Conservation (phyloP, 2,888 invertebrate species). For the Anticlea derivata region DNA sequence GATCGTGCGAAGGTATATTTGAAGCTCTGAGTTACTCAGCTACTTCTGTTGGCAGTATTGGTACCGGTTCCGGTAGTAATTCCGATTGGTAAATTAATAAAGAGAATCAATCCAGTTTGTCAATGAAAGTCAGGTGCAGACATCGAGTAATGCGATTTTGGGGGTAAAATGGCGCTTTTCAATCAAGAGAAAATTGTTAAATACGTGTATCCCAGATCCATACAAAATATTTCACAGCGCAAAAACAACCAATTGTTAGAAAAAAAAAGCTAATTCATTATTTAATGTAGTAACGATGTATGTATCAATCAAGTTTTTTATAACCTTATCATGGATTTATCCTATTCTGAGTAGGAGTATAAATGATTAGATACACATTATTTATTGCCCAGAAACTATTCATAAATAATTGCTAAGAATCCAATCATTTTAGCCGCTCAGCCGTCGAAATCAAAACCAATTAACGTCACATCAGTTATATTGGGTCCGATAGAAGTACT, state of each 20-base stretch:
- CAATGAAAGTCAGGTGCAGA: constrained; percentile 68
- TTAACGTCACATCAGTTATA: constrained; percentile 74
- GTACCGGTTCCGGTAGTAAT: constrained; percentile 30
- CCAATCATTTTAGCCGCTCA: constrained; percentile 57
- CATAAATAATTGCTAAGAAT: constrained; percentile 20
- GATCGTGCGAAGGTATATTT: background rate
- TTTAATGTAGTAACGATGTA: too few relatives aligned
- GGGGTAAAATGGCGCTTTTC: constrained; percentile 51
- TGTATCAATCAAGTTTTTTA: too few relatives aligned
- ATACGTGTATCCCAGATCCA: too few relatives aligned
- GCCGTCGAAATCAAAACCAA: constrained; percentile 65
- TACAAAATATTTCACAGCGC: too few relatives aligned
- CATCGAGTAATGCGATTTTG: constrained; percentile 37
- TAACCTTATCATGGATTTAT: too few relatives aligned
- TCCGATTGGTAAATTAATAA: constrained; percentile 54
- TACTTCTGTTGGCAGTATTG: constrained; percentile 4
- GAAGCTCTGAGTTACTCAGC: background rate
- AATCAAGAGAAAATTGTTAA: background rate
- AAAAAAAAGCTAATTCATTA: too few relatives aligned
- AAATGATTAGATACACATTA: background rate
- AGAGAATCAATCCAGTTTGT: constrained; percentile 69
- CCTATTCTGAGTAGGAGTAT: background rate
- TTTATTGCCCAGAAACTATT: constrained; percentile 13
- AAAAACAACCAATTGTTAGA: too few relatives aligned
- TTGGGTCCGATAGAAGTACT: constrained; percentile 43